These are phyloP conservation scores for Muscina levida DNA, from an alignment of 2,888 invertebrate species.

Conservation along the genomic window DNA sequence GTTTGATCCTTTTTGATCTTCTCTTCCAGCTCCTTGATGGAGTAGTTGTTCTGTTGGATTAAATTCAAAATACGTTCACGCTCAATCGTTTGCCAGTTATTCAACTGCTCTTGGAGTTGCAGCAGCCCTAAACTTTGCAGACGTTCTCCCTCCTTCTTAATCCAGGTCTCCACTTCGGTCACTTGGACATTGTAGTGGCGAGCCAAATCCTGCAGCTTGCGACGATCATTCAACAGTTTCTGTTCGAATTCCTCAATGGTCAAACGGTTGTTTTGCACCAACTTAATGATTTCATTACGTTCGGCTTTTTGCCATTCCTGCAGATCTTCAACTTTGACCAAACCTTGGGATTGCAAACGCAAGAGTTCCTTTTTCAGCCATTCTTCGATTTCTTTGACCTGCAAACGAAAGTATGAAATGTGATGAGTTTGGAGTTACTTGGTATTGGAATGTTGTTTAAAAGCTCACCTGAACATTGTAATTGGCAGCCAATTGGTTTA, in stretches of 20 bases:
- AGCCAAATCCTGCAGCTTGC: constrained; percentile 73
- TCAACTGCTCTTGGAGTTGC: constrained; percentile 74
- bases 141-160: constrained; percentile 76
- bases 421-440: neutral
- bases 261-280: constrained; percentile 75
- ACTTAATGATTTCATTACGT: constrained; percentile 71
- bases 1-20: constrained; percentile 75
- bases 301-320: constrained; percentile 77
- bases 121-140: constrained; percentile 74
- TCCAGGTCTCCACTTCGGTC: constrained; percentile 76
- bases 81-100: constrained; percentile 77
- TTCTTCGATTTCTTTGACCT: constrained; percentile 75
- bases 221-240: constrained; percentile 73
- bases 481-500: constrained; percentile 74
- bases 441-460: neutral
- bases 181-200: constrained; percentile 76
- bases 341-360: constrained; percentile 74
- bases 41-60: constrained; percentile 74
- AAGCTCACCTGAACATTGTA: constrained; percentile 72
- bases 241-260: constrained; percentile 76
- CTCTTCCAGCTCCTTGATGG: constrained; percentile 75
- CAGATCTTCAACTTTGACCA: constrained; percentile 75
- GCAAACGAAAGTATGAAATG: constrained; percentile 1
- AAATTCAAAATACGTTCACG: constrained; percentile 73
- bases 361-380: constrained; percentile 76